Evolutionary conservation across 2,797 vertebrate species (phyloP), one percentile per base, ranked within the genome.

Genomic region (Lutra lutra): DNA sequence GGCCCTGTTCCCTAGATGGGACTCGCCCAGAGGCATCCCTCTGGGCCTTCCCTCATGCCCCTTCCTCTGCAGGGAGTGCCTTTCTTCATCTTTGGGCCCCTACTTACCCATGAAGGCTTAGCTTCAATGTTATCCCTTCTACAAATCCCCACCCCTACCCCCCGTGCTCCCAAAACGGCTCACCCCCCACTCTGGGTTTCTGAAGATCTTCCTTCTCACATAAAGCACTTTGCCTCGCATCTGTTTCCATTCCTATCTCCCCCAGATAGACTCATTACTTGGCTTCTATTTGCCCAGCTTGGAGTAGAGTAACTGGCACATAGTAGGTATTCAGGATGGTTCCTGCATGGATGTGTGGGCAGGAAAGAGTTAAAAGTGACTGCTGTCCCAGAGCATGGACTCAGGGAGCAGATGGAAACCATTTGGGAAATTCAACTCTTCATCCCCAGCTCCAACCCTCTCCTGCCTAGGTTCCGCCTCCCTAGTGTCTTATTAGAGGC

Each of bases 341-440:
- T n/a, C 43, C 46, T 5, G n/a, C 29, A 40, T 32, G 15, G 27
- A n/a, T 21, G 3, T 8, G 35, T 43, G 46, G 60, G n/a, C 27
- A 95, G 73, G 83, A 94, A 5, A 11, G 20, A 75, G 66, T 73
- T 85, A 98, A 98, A 97, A 78, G 75, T 95, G 96, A 72, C 85
- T 97, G 98, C 96, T 95, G 93, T 89, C 90, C 91, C 92, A 91
- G 87, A 96, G 83, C 80, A 38, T 15, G 96, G 97, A 95, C 84
- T 95, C 89, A 94, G 91, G 91, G 96, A 97, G 89, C 98, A 97
- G 91, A 98, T 98, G 97, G 97, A 98, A 98, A 96, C 91, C 94
- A 97, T 98, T 96, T 96, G 35, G 11, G 20, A 95, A 92, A 94
- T 88, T 79, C 88, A 96, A 86, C 88, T 97, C 97, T 95, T 97